These are phyloP conservation scores for Rhinella marina DNA, from an alignment of 2,797 vertebrate species.

Conservation along the genomic window DNA sequence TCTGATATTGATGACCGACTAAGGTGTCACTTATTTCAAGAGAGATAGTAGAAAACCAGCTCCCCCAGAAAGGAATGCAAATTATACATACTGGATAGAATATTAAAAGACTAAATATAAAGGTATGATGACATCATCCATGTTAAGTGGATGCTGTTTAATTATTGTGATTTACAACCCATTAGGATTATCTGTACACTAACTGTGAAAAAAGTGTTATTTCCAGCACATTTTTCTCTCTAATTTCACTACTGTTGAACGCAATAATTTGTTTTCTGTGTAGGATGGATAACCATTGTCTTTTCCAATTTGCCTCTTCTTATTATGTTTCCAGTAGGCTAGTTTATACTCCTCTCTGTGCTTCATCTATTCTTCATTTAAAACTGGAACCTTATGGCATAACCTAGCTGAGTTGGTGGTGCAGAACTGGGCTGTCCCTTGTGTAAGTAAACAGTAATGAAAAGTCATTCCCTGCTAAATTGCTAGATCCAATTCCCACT, in stretches of 20 bases:
- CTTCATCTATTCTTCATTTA: slow-evolving; percentile 28
- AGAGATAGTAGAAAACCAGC: too few species aligned
- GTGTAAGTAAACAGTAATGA: slow-evolving; percentile 3
- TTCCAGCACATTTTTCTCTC: not conserved
- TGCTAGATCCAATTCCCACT: slow-evolving; percentile 23
- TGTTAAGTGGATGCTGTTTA: not conserved
- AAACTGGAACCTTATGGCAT: not conserved
- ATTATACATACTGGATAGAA: not conserved
- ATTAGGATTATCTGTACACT: not conserved
- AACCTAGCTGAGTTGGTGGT: slow-evolving; percentile 10
- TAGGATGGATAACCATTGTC: slow-evolving; percentile 18
- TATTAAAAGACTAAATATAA: not conserved
- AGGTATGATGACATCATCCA: not conserved
- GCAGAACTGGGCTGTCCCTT: not conserved
- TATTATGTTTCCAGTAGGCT: slow-evolving; percentile 12
- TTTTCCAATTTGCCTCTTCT: slow-evolving; percentile 24
- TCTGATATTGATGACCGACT: too few species aligned
- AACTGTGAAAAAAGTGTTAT: not conserved
- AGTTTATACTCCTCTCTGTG: not conserved
- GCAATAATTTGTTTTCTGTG: slow-evolving; percentile 5
- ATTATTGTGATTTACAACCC: not conserved
- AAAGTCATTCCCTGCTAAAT: slow-evolving; percentile 24
- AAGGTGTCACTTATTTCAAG: too few species aligned
- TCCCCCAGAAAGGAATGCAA: not conserved
- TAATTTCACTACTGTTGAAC: not conserved